Base-by-base conservation (phyloP, 2,797 vertebrate genomes). In the Gallinago stenura region DNA sequence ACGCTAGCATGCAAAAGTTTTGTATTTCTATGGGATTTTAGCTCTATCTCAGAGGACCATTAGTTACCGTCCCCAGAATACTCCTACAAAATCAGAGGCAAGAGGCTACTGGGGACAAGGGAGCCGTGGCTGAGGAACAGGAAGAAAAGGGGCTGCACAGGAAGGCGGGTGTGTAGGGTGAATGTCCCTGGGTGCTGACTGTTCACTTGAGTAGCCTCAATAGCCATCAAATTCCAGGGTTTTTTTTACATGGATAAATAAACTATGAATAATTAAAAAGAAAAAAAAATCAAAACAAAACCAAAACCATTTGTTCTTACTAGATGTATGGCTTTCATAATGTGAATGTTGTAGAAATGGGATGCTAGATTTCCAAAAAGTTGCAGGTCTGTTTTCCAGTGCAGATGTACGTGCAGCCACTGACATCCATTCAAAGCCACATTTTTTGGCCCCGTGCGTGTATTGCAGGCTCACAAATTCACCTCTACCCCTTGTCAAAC, bases 381-480 rank as follows among this genome's bases (percentile, higher is more conserved):
- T 31, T 73, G 13, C 25, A 16, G 9, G 14, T 77, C 37, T 3
- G 1, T 51, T 84, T 87, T 51, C 15, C 31, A 28, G 26, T 17
- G 45, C 28, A 45, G 48, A n/a, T 31, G 13, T 39, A 19, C 15
- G 8, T 54, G 25, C 12, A 83, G 19, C 35, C 45, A 31, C 31
- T 66, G 57, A 39, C 18, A 45, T 24, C 39, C 16, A 0, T 91
- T 66, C n/a, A 68, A 21, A 51, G 20, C 18, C 37, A 24, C 4
- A 0, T 28, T 25, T 89, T 86, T 61, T 75, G 39, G 6, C n/a
- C 10, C 1, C 0, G 0, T 90, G 20, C 8, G 0, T 30, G 37
- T 60, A 28, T 62, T n/a, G 13, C 12, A 3, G 19, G 12, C 30
- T 84, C 35, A 8, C 18, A 50, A 54, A 33, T 26, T 77, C 56